These are phyloP conservation scores for Teleiodes luculella DNA, from an alignment of 2,888 invertebrate species.

Conservation along the genomic window DNA sequence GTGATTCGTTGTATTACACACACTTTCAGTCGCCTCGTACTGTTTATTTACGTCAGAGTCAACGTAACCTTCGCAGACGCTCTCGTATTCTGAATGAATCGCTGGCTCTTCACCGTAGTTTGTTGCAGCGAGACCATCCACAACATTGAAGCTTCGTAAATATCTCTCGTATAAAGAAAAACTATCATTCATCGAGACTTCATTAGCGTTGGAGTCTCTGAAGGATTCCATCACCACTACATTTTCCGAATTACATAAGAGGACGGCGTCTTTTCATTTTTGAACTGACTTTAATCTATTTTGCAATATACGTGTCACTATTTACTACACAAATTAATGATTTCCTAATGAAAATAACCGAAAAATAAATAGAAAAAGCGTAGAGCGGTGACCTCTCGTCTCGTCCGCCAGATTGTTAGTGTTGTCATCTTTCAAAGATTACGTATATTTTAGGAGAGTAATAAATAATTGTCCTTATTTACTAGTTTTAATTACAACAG, in stretches of 20 bases:
- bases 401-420: neutral
- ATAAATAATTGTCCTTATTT: too few species aligned
- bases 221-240: slow-evolving; percentile 68
- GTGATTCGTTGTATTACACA: slow-evolving; percentile 31
- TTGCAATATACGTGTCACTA: neutral
- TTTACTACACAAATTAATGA: too few species aligned
- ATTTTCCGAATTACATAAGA: slow-evolving; percentile 4
- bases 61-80: slow-evolving; percentile 55
- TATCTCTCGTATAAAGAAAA: slow-evolving; percentile 70
- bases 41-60: slow-evolving; percentile 56
- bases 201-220: slow-evolving; percentile 62
- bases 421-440: neutral
- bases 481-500: too few species aligned
- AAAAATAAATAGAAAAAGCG: too few species aligned
- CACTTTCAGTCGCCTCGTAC: slow-evolving; percentile 39
- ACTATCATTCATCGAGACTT: slow-evolving; percentile 65
- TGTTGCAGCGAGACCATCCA: slow-evolving; percentile 46
- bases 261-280: neutral
- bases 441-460: too few species aligned
- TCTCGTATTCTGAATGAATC: slow-evolving; percentile 43
- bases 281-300: neutral
- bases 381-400: too few species aligned
- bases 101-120: slow-evolving; percentile 32
- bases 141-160: slow-evolving; percentile 69
- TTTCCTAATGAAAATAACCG: too few species aligned